phyloP scores from a whole-genome alignment of 2,113 vertebrate genomes.

The Malaclemys terrapin region DNA sequence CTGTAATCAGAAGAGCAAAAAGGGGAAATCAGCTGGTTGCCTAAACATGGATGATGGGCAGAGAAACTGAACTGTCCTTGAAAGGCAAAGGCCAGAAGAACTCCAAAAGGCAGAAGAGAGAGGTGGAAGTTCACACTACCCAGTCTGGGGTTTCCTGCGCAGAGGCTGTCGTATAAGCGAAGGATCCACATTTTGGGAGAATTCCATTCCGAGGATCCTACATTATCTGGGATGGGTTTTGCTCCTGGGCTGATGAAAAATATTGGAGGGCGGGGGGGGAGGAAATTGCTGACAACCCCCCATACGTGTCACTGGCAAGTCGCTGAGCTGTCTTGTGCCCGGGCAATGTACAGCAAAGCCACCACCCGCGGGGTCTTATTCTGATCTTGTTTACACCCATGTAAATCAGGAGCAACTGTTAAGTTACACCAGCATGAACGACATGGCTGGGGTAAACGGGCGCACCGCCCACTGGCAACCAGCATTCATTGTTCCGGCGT shows the following conservation, averaged over 20 bases:
- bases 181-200: rapidly evolving
- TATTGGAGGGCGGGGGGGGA: not conserved
- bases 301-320: rapidly evolving
- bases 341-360: not conserved
- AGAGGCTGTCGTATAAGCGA: rapidly evolving
- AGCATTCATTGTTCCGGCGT: not conserved
- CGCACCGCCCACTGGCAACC: not conserved
- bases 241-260: not conserved
- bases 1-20: slow-evolving; percentile 77
- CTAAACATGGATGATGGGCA: rapidly evolving
- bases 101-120: not conserved
- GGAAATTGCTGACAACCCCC: not conserved
- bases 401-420: not conserved
- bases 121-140: not conserved
- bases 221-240: not conserved
- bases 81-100: not conserved
- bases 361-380: rapidly evolving
- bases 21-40: not conserved
- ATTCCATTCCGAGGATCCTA: not conserved
- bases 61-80: not conserved
- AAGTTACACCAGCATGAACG: not conserved
- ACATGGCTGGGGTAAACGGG: not conserved
- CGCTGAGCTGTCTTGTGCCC: not conserved
- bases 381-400: not conserved
- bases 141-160: not conserved